Conservation (phyloP, 2,888 invertebrate genomes). For the Salpingus planirostris region DNA sequence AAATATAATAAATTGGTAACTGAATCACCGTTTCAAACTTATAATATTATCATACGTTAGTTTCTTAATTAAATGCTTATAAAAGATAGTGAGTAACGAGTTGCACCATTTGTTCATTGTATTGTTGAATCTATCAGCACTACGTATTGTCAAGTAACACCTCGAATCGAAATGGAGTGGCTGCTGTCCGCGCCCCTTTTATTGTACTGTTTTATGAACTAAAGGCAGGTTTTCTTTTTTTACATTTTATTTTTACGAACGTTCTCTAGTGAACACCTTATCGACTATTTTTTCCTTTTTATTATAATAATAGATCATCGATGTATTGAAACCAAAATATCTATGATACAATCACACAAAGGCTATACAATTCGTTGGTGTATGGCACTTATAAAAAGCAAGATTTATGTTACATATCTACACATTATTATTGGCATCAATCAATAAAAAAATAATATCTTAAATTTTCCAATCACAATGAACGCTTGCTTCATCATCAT, state of each 20-base stretch:
- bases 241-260: too few species aligned
- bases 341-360: too few species aligned
- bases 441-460: constrained; percentile 31
- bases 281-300: constrained; percentile 9
- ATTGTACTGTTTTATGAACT: constrained; percentile 39
- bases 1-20: constrained; percentile 23
- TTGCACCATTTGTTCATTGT: constrained; percentile 45
- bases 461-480: constrained; percentile 30
- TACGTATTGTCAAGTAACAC: constrained; percentile 44
- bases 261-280: constrained; percentile 12
- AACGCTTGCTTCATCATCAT: too few species aligned
- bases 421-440: constrained; percentile 20
- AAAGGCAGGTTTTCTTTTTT: constrained; percentile 33
- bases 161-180: constrained; percentile 36
- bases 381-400: constrained; percentile 36
- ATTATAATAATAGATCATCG: too few species aligned
- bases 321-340: constrained; percentile 32
- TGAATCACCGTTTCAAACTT: constrained; percentile 35
- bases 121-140: constrained; percentile 39
- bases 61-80: constrained; percentile 38
- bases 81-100: constrained; percentile 37
- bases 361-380: constrained; percentile 30
- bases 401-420: constrained; percentile 27
- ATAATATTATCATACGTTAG: too few species aligned
- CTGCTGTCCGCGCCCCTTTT: constrained; percentile 23